phyloP scores from a whole-genome alignment of 2,888 invertebrate genomes.

The Venusia cambrica region DNA sequence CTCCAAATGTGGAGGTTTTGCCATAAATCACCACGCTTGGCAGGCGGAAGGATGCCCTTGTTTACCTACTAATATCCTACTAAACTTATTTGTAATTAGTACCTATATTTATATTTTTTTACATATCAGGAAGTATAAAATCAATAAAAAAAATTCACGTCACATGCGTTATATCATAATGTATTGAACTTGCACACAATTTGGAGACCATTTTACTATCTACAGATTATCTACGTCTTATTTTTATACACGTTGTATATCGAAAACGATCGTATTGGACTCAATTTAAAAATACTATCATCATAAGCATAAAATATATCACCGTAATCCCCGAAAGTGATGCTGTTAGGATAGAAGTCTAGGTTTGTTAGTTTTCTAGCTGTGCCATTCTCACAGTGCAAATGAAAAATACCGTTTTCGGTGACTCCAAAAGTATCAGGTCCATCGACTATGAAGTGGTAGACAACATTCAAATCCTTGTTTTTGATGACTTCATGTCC shows the following conservation, averaged over 20 bases:
- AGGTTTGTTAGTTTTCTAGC: constrained; percentile 51
- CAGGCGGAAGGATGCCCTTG: no score
- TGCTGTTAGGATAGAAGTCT: constrained; percentile 54
- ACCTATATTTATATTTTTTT: no score
- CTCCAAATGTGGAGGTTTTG: no score
- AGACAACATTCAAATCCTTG: constrained; percentile 49
- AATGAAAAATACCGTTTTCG: constrained; percentile 51
- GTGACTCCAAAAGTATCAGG: constrained; percentile 53
- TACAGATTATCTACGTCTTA: constrained; percentile 26
- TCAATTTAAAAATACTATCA: constrained; percentile 56
- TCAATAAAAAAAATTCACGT: no score
- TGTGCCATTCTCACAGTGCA: constrained; percentile 62
- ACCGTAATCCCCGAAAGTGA: constrained; percentile 67
- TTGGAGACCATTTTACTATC: no score
- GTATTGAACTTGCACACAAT: no score
- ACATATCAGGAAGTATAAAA: no score
- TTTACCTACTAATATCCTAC: no score
- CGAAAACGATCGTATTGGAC: constrained; percentile 57
- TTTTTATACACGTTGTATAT: constrained; percentile 54
- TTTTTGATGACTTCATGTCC: constrained; percentile 57
- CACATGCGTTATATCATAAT: no score
- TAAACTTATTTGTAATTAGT: no score
- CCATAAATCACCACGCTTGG: no score
- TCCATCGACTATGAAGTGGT: constrained; percentile 55
- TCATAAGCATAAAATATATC: constrained; percentile 62